Percentiles rank a stretch among this genome's conserved stretches.
Conservation (phyloP, 2,888 invertebrate genomes). For the Diabrotica balteata region DNA sequence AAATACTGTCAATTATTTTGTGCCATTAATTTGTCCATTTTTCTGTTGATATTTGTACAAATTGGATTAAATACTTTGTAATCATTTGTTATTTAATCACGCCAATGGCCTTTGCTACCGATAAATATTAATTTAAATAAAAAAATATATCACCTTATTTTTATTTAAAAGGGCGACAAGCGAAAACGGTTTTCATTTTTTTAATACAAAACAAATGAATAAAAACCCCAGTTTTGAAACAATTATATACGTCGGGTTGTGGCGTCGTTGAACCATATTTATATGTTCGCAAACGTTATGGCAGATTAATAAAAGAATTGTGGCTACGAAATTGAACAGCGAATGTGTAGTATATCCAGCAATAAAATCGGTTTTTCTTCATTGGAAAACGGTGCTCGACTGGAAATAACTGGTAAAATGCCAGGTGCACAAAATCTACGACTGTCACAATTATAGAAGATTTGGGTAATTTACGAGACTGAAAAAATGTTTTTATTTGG, state of each 20-base stretch:
- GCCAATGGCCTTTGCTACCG: no score
- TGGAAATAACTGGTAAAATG: slow-evolving; percentile 19
- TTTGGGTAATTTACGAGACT: slow-evolving; percentile 4
- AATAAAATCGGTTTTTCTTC: slow-evolving; percentile 17
- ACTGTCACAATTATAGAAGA: slow-evolving; percentile 13
- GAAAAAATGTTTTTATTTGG: neutral
- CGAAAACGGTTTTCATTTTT: neutral
- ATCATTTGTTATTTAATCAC: no score
- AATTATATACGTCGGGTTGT: slow-evolving; percentile 8
- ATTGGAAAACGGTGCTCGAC: slow-evolving; percentile 14
- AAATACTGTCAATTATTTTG: no score
- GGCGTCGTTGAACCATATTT: slow-evolving; percentile 4
- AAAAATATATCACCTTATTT: no score
- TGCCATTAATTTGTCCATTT: no score
- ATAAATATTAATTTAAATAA: no score
- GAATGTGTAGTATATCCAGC: slow-evolving; percentile 4
- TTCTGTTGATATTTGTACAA: no score
- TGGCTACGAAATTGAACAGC: slow-evolving; percentile 3
- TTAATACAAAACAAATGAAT: neutral
- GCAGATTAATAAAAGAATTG: slow-evolving; percentile 22
- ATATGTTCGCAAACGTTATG: slow-evolving; percentile 13
- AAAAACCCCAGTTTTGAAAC: slow-evolving; percentile 1
- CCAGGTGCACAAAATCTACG: slow-evolving; percentile 13
- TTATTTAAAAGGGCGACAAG: no score
- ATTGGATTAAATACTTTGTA: no score